Evolutionary conservation across 2,797 vertebrate species (phyloP).

Genomic region (Poeciliopsis gracilis): DNA sequence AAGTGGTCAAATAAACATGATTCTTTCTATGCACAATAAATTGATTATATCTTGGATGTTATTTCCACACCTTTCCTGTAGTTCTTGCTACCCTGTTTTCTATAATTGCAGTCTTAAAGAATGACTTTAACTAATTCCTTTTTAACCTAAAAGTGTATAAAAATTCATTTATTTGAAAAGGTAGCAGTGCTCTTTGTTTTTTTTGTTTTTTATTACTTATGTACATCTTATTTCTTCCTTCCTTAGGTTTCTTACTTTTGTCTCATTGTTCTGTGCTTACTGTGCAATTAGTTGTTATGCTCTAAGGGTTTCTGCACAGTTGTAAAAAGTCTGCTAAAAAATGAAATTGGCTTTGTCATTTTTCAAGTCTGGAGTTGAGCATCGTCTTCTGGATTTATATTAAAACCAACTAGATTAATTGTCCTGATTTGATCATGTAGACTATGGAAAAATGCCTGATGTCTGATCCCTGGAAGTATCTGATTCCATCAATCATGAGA

Average conservation of each 20-base stretch:
- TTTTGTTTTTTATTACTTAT: too few relatives aligned
- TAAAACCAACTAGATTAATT: neutral
- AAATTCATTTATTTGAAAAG: neutral
- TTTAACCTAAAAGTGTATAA: slow-evolving; percentile 73
- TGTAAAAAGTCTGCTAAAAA: neutral
- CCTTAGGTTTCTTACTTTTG: neutral
- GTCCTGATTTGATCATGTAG: slow-evolving; percentile 22
- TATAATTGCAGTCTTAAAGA: neutral
- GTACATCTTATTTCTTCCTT: neutral
- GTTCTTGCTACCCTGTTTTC: neutral
- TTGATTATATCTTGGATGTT: slow-evolving; percentile 6
- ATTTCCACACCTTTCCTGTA: neutral
- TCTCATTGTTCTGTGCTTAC: slow-evolving; percentile 3
- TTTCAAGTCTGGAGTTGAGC: neutral
- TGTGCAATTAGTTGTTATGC: slow-evolving; percentile 12
- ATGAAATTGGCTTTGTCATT: neutral
- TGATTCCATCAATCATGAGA: slow-evolving; percentile 67
- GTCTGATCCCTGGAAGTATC: slow-evolving; percentile 71
- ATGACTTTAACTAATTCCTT: slow-evolving; percentile 70
- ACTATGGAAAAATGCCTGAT: slow-evolving; percentile 54
- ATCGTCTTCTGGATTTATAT: neutral
- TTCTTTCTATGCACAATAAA: slow-evolving; percentile 1
- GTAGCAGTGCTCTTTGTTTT: neutral
- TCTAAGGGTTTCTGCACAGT: neutral
- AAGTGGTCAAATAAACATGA: slow-evolving; percentile 16